phyloP scores from a whole-genome alignment of 1,140 invertebrate species.

The Cydia fagiglandana region DNA sequence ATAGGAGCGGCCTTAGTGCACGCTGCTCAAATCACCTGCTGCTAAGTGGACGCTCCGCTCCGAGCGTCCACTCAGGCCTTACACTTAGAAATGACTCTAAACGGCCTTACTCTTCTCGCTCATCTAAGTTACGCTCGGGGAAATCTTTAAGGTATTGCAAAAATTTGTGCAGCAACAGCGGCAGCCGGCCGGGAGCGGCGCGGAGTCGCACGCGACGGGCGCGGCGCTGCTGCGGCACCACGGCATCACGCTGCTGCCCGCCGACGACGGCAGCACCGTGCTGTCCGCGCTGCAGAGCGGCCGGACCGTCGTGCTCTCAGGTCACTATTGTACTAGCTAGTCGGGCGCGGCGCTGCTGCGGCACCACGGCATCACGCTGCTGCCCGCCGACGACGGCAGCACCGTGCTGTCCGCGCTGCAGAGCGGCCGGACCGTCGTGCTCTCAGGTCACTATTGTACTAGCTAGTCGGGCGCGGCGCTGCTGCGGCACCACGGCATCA shows the following conservation, averaged over 20 bases:
- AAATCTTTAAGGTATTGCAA: no score
- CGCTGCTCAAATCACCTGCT: no score
- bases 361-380: slow-evolving; percentile 27
- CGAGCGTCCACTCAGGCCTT: no score
- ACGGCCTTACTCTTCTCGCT: no score
- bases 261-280: slow-evolving; percentile 58
- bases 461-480: slow-evolving; percentile 39
- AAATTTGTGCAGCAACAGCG: slow-evolving; percentile 67
- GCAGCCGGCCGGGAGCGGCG: slow-evolving; percentile 69
- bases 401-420: slow-evolving; percentile 64
- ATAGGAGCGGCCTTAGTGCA: no score
- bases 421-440: slow-evolving; percentile 62
- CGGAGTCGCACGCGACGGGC: slow-evolving; percentile 80
- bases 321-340: no score
- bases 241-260: slow-evolving; percentile 42
- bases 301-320: no score
- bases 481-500: slow-evolving; percentile 25
- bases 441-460: no score
- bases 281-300: slow-evolving; percentile 64
- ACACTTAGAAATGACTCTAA: no score
- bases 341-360: slow-evolving; percentile 37
- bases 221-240: slow-evolving; percentile 21
- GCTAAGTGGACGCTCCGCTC: no score
- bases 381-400: slow-evolving; percentile 56
- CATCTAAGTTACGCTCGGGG: no score